Evolutionary conservation across 2,888 invertebrate species (phyloP).

Genomic region (Sussaba pulchella): DNA sequence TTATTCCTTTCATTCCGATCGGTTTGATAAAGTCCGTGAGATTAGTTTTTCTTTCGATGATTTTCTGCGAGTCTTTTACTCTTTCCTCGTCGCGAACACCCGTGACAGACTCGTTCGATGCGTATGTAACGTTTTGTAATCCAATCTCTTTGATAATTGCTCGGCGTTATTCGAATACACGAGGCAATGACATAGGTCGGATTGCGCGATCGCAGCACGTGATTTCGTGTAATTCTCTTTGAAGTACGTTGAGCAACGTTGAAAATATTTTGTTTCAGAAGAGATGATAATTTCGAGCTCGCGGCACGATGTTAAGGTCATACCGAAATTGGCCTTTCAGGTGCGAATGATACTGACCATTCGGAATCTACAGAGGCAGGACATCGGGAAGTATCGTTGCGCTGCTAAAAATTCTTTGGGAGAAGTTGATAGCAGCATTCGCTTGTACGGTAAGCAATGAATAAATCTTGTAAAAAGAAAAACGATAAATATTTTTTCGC

Average conservation of each 20-base stretch:
- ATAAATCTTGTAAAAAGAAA: background rate
- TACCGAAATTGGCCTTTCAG: slow-evolving; percentile 89
- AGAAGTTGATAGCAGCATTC: slow-evolving; percentile 94
- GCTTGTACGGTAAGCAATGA: slow-evolving; percentile 91
- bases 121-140: slow-evolving; percentile 1
- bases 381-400: slow-evolving; percentile 93
- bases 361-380: slow-evolving; percentile 89
- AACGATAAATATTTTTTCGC: too few relatives aligned
- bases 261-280: slow-evolving; percentile 84
- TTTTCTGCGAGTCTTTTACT: background rate
- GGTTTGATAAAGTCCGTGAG: background rate
- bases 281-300: slow-evolving; percentile 93
- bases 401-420: slow-evolving; percentile 90
- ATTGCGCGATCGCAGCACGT: background rate
- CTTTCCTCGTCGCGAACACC: background rate
- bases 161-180: too few relatives aligned
- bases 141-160: background rate
- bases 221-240: background rate
- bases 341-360: slow-evolving; percentile 93
- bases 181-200: too few relatives aligned
- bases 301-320: slow-evolving; percentile 91
- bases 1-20: background rate
- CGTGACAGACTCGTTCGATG: background rate
- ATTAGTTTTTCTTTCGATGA: background rate
- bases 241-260: background rate